phyloP scores from a whole-genome alignment of 2,797 vertebrate species.

The Myotis findleyi region DNA sequence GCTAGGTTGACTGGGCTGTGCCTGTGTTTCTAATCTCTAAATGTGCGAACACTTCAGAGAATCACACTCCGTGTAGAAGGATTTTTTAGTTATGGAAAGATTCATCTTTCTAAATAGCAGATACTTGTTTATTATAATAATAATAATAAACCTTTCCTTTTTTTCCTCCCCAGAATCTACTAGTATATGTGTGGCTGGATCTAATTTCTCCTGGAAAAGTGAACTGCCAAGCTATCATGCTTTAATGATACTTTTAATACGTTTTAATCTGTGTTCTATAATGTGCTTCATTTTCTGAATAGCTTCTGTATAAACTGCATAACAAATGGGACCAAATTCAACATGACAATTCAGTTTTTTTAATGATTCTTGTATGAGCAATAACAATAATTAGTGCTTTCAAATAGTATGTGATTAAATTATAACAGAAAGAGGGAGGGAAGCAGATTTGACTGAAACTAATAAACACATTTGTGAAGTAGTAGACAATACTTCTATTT shows the following conservation, averaged over 20 bases:
- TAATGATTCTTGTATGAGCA: constrained; percentile 70
- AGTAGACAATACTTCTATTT: neutral
- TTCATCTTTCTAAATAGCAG: neutral
- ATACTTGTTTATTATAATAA: neutral
- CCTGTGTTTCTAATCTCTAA: neutral
- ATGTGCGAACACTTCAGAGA: constrained; percentile 5
- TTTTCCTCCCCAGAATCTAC: neutral
- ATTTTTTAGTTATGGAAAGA: neutral
- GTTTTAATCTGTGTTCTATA: neutral
- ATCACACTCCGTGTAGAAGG: neutral
- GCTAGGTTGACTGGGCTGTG: neutral
- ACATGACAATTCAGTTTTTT: neutral
- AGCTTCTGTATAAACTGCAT: constrained; percentile 14
- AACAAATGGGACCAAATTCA: constrained; percentile 69
- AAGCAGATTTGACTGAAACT: constrained; percentile 28
- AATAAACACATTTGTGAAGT: constrained; percentile 12
- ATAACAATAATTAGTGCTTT: constrained; percentile 70
- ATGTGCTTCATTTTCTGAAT: constrained; percentile 46
- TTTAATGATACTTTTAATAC: constrained; percentile 29
- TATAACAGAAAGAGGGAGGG: neutral
- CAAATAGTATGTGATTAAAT: constrained; percentile 53
- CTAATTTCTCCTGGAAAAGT: neutral
- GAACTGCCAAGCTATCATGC: neutral
- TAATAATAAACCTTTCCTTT: neutral
- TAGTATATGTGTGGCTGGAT: neutral